A percentile compares a stretch with the other conserved stretches of the same genome.
These are phyloP conservation scores for Danaus chrysippus DNA, from an alignment of 2,888 invertebrate species.

Conservation along the genomic window DNA sequence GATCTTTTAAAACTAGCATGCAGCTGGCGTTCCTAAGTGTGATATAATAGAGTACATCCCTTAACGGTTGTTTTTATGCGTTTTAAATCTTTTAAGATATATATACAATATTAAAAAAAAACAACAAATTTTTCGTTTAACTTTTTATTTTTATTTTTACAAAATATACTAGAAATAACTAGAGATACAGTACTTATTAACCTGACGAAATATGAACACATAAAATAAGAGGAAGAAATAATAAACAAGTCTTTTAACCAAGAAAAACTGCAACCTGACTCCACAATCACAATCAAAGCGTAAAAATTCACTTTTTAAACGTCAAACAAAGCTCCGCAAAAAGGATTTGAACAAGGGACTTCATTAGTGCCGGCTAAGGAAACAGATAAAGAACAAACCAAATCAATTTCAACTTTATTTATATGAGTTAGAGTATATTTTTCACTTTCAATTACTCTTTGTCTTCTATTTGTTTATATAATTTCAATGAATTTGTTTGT, in stretches of 20 bases:
- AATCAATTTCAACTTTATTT: slow-evolving; percentile 6
- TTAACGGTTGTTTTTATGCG: background rate
- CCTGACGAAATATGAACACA: background rate
- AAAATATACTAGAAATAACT: too few relatives aligned
- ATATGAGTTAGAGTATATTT: slow-evolving; percentile 13
- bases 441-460: slow-evolving; percentile 13
- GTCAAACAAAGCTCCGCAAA: slow-evolving; percentile 32
- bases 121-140: too few relatives aligned
- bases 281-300: slow-evolving; percentile 26
- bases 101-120: too few relatives aligned
- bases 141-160: too few relatives aligned
- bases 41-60: slow-evolving; percentile 4
- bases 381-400: slow-evolving; percentile 23
- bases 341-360: slow-evolving; percentile 33
- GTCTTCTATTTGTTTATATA: slow-evolving; percentile 31
- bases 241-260: background rate
- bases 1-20: slow-evolving; percentile 19
- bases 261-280: slow-evolving; percentile 13
- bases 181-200: too few relatives aligned
- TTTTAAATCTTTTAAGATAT: too few relatives aligned
- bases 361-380: slow-evolving; percentile 33
- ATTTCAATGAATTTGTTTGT: slow-evolving; percentile 32
- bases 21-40: slow-evolving; percentile 18
- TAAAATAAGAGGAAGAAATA: slow-evolving; percentile 2
- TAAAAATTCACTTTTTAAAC: slow-evolving; percentile 30